These are phyloP conservation scores for Rattus rattus DNA, from an alignment of 2,113 vertebrate genomes.

Conservation along the genomic window DNA sequence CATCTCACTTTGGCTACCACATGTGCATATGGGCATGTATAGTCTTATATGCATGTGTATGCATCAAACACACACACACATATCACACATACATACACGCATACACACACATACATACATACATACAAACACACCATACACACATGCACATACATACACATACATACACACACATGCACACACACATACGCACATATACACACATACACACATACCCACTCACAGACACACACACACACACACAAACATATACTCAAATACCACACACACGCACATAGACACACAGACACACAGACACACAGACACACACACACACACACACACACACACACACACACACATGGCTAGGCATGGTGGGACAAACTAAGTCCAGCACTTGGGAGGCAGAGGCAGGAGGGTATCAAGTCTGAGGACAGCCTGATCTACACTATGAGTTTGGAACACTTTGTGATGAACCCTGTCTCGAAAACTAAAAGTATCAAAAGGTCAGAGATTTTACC, in stretches of 20 bases:
- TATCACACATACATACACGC: too few species aligned
- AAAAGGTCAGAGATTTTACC: not conserved
- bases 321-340: not conserved
- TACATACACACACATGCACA: too few species aligned
- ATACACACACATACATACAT: too few species aligned
- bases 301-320: too few species aligned
- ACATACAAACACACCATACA: too few species aligned
- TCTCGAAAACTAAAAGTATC: not conserved
- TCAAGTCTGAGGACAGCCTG: not conserved
- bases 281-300: not conserved
- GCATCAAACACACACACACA: too few species aligned
- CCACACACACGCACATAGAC: not conserved
- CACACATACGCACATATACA: not conserved
- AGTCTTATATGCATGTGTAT: not conserved
- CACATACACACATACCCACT: too few species aligned
- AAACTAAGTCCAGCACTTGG: not conserved
- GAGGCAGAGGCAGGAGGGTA: not conserved
- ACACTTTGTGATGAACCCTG: not conserved
- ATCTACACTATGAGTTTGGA: not conserved
- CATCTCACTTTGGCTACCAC: not conserved
- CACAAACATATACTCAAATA: too few species aligned
- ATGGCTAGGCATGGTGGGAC: too few species aligned
- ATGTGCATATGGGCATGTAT: too few species aligned
- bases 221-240: too few species aligned
- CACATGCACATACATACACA: too few species aligned